A percentile compares a stretch with the other conserved stretches of the same genome.
These are phyloP conservation scores for Lasioglossum zephyrum DNA, from an alignment of 2,888 invertebrate species.

Conservation along the genomic window DNA sequence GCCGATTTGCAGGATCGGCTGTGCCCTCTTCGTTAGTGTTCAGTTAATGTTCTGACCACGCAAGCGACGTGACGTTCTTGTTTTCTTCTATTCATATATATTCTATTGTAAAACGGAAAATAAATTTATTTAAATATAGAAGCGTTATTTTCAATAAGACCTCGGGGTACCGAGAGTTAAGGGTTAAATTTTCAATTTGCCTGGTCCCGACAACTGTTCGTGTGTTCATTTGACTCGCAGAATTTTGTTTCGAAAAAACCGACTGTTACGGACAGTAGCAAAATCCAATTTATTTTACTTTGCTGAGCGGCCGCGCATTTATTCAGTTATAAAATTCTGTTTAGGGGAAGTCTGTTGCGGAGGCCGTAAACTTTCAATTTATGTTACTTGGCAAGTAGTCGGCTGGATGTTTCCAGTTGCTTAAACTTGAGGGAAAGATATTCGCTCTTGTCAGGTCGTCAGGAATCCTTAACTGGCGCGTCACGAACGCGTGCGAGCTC, in stretches of 20 bases:
- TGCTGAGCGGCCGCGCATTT: background rate
- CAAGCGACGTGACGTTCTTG: too few species aligned
- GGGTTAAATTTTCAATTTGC: background rate
- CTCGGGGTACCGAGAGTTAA: too few species aligned
- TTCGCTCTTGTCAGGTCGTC: background rate
- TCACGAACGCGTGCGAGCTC: background rate
- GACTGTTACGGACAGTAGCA: background rate
- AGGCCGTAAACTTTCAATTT: background rate
- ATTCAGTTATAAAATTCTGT: slow-evolving; percentile 8
- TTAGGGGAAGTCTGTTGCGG: background rate
- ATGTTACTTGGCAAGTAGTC: background rate
- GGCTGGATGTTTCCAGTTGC: background rate
- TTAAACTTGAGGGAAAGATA: background rate
- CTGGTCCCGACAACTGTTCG: background rate
- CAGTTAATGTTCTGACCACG: too few species aligned
- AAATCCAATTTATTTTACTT: background rate
- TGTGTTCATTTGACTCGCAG: background rate
- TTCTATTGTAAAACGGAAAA: too few species aligned
- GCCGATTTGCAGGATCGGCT: too few species aligned
- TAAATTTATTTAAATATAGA: too few species aligned
- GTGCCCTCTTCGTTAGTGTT: too few species aligned
- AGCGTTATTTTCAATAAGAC: too few species aligned
- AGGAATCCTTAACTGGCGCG: background rate
- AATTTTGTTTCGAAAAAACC: background rate
- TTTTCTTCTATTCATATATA: too few species aligned